Evolutionary conservation across 2,888 invertebrate genomes (phyloP).

Genomic region (Mactromeris polynyma): DNA sequence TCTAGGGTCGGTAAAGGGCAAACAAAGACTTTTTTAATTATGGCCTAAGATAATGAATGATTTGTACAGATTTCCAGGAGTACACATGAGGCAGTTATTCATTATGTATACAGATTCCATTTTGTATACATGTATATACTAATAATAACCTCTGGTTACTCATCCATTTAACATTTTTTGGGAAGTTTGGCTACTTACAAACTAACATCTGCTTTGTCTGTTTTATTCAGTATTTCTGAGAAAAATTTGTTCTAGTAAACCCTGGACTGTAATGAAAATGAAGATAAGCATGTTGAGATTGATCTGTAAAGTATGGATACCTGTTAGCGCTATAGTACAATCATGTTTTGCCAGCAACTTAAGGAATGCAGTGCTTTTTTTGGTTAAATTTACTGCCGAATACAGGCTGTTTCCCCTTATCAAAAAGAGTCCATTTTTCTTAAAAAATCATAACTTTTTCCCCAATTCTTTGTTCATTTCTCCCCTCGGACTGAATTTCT

Average conservation of each 20-base stretch:
- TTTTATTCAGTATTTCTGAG: background rate
- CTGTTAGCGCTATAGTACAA: background rate
- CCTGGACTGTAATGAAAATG: background rate
- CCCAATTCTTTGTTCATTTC: no score
- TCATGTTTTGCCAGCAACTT: background rate
- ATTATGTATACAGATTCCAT: background rate
- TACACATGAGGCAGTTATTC: background rate
- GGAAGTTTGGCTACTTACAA: background rate
- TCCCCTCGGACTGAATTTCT: no score
- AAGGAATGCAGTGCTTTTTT: no score
- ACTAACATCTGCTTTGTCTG: slow-evolving; percentile 7
- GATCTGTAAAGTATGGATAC: no score
- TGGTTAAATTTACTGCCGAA: no score
- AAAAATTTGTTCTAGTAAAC: background rate
- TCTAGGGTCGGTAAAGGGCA: no score
- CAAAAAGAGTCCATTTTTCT: no score
- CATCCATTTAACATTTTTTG: background rate
- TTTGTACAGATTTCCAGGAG: background rate
- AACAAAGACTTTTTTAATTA: no score
- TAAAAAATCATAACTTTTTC: no score
- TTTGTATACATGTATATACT: background rate
- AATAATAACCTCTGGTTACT: background rate
- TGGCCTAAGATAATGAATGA: slow-evolving; percentile 5
- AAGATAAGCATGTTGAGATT: background rate
- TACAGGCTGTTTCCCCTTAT: no score